A percentile compares a stretch with the other conserved stretches of the same genome.
Evolutionary conservation across 2,888 invertebrate species (phyloP).

Genomic region (Acleris emargana): DNA sequence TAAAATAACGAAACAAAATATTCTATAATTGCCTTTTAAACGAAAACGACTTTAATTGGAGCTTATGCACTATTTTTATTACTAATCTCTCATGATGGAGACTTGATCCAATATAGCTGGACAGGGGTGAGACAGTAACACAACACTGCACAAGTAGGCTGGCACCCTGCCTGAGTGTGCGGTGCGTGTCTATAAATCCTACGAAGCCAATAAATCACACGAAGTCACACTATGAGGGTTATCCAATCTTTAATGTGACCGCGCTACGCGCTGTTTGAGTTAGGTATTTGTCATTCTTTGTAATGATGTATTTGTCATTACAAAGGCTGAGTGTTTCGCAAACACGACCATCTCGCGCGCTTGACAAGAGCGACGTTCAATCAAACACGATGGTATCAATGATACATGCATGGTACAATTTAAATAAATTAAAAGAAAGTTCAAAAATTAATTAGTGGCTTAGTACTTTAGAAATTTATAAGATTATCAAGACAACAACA

Average conservation of each 20-base stretch:
- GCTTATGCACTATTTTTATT: not conserved
- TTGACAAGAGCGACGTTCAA: constrained; percentile 43
- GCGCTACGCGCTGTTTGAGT: constrained; percentile 56
- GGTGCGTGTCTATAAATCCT: constrained; percentile 81
- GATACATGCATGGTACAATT: no score
- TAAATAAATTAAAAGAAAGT: no score
- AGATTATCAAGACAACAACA: no score
- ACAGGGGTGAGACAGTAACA: constrained; percentile 65
- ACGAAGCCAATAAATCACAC: constrained; percentile 84
- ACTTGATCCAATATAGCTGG: constrained; percentile 48
- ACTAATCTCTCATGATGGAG: constrained; percentile 4
- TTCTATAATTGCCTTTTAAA: no score
- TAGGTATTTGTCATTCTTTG: constrained; percentile 61
- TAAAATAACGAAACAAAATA: no score
- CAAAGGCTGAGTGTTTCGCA: constrained; percentile 69
- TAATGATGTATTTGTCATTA: constrained; percentile 63
- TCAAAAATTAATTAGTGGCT: no score
- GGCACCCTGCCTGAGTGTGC: constrained; percentile 65
- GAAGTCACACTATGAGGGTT: constrained; percentile 79
- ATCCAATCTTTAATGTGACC: constrained; percentile 74
- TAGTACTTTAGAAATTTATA: no score
- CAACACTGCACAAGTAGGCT: constrained; percentile 60
- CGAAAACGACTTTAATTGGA: no score
- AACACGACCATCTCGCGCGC: constrained; percentile 51
- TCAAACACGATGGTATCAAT: constrained; percentile 32